Percentiles rank a stretch among this genome's conserved stretches.
Conservation (phyloP, 1,140 invertebrate genomes). For the Drosophila truncata region DNA sequence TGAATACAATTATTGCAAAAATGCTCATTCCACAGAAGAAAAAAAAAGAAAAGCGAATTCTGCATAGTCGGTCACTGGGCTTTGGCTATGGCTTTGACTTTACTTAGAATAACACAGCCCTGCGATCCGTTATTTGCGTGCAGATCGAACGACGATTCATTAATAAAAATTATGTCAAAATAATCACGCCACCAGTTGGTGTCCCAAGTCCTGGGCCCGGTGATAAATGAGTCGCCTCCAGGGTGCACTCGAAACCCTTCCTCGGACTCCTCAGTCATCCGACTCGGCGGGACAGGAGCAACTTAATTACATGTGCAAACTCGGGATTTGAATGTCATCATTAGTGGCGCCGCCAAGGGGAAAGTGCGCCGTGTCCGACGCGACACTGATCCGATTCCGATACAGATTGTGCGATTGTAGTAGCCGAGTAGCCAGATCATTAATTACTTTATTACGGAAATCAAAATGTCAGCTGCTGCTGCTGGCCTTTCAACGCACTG, state of each 20-base stretch:
- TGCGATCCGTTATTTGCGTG: constrained; percentile 25
- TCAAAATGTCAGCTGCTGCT: constrained; percentile 73
- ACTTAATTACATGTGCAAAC: constrained; percentile 75
- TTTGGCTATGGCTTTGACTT: constrained; percentile 12
- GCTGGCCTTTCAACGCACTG: constrained; percentile 61
- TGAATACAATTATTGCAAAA: constrained; percentile 80
- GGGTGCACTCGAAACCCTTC: constrained; percentile 65
- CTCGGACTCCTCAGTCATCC: not conserved
- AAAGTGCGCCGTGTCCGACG: constrained; percentile 31
- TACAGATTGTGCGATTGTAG: constrained; percentile 42
- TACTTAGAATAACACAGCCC: not conserved
- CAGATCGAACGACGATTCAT: constrained; percentile 43
- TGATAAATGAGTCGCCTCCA: constrained; percentile 67
- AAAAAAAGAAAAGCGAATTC: constrained; percentile 33
- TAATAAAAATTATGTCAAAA: constrained; percentile 80
- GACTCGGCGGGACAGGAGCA: constrained; percentile 18
- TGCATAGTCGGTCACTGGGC: constrained; percentile 71
- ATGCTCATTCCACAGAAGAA: constrained; percentile 43
- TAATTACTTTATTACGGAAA: constrained; percentile 84
- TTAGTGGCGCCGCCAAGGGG: constrained; percentile 49
- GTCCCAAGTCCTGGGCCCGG: not conserved
- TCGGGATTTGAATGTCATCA: constrained; percentile 76
- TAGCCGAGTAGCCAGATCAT: constrained; percentile 54
- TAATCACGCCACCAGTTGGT: constrained; percentile 69
- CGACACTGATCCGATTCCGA: constrained; percentile 70